phyloP scores from a whole-genome alignment of 2,113 vertebrate species.

The Pygoscelis antarcticus region DNA sequence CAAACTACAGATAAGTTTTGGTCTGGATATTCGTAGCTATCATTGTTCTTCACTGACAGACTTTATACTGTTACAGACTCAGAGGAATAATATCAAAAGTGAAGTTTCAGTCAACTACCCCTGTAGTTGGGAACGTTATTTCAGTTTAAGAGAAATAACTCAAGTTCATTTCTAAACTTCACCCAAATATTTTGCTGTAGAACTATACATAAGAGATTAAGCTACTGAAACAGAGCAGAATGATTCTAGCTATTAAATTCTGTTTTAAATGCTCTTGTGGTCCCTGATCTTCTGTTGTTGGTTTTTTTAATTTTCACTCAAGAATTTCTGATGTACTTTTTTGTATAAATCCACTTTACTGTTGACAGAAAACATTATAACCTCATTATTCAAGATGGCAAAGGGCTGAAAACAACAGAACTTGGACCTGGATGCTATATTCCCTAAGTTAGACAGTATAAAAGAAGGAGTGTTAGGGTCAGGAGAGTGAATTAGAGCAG shows the following conservation, averaged over 20 bases:
- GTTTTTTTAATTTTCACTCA: background rate
- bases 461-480: background rate
- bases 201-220: background rate
- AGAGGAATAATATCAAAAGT: background rate
- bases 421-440: background rate
- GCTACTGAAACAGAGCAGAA: background rate
- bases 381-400: background rate
- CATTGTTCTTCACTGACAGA: accelerated
- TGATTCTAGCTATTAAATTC: background rate
- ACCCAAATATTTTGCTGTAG: background rate
- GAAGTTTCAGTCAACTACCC: background rate
- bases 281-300: background rate
- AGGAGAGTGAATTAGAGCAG: background rate
- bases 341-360: background rate
- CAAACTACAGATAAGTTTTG: background rate
- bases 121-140: background rate
- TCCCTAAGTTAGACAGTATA: background rate
- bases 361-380: background rate
- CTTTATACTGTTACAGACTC: background rate
- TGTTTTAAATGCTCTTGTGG: background rate
- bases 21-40: background rate
- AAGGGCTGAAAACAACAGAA: background rate
- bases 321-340: background rate
- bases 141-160: background rate
- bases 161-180: background rate